Base-by-base conservation (phyloP, 2,888 invertebrate genomes). In the Cylindroiulus punctatus region DNA sequence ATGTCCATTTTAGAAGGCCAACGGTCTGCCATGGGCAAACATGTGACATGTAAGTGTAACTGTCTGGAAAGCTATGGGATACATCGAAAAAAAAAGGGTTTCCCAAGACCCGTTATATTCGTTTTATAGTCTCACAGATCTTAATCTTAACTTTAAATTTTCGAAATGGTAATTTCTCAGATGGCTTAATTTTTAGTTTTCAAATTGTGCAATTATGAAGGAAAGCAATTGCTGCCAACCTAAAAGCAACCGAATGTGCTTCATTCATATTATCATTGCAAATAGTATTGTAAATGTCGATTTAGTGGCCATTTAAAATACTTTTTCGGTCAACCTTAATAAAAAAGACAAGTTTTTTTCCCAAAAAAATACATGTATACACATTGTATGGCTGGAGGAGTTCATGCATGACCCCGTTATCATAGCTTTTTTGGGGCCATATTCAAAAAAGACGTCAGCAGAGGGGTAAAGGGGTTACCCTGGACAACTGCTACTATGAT, bases 41-140 rank as follows among this genome's bases (percentile, higher is more conserved):
- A 76, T 30, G 3, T 57, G 76, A 76, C 76, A 10, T 7, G 30
- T 36, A 36, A 36, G 36, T 36, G 36, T 36, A 12, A 76, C 26
- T 10, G 17, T 76, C 14, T 30, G 30, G 4, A 44, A 8, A 76
- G 76, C 76, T 14, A 76, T 76, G 30, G 30, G 30, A 76, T 76
- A 76, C 30, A 76, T 76, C 76, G 10, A 14, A 26, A 76, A 76
- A 57, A 76, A 76, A 76, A 76, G 76, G 76, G 30, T 76, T 76
- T 65, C 3, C 30, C 22, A 57, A 76, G 76, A 30, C 76, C 17
- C 30, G 30, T 30, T 76, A 32, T 57, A 30, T 76, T 30, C 0
- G 76, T 76, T 76, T 76, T 76, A 76, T 76, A 76, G 76, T 76
- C 30, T 30, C 26, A 30, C 17, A 76, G 76, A 76, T 76, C 30